Evolutionary conservation across 2,113 vertebrate species (phyloP).

Genomic region (Syngnathus floridae): DNA sequence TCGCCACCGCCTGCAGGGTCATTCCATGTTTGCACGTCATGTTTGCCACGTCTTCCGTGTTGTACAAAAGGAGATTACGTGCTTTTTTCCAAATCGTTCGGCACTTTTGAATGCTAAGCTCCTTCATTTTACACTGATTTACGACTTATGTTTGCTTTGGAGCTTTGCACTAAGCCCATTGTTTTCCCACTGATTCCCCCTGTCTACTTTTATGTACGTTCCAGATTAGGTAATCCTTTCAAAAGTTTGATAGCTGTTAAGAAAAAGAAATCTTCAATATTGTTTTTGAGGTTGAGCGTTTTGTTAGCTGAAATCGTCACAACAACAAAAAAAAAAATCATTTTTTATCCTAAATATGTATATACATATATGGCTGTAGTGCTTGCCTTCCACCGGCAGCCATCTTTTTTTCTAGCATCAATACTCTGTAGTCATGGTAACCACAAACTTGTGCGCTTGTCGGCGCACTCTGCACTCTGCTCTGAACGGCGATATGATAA

Average conservation of each 20-base stretch:
- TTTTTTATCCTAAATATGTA: not conserved
- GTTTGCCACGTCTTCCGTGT: slow-evolving; percentile 13
- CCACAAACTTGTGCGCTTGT: not conserved
- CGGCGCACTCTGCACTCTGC: too few species aligned
- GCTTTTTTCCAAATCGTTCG: slow-evolving; percentile 15
- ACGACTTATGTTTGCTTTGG: slow-evolving; percentile 2
- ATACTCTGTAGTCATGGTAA: not conserved
- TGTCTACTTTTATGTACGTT: not conserved
- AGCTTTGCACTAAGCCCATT: not conserved
- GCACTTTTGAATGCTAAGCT: not conserved
- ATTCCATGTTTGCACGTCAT: slow-evolving; percentile 14
- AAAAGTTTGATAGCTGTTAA: not conserved
- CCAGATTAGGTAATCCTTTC: not conserved
- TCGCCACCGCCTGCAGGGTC: slow-evolving; percentile 40
- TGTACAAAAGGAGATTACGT: slow-evolving; percentile 3
- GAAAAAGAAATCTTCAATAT: not conserved
- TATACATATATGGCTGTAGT: not conserved
- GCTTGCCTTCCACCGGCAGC: not conserved
- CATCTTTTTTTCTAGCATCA: not conserved
- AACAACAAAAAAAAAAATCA: not conserved
- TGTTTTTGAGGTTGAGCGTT: not conserved
- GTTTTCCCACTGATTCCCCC: not conserved
- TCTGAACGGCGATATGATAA: not conserved
- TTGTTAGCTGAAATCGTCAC: not conserved
- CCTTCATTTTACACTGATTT: not conserved